Percentiles rank a stretch among this genome's conserved stretches.
These are phyloP conservation scores for Nephila pilipes DNA, from an alignment of 1,140 invertebrate species.

Conservation along the genomic window DNA sequence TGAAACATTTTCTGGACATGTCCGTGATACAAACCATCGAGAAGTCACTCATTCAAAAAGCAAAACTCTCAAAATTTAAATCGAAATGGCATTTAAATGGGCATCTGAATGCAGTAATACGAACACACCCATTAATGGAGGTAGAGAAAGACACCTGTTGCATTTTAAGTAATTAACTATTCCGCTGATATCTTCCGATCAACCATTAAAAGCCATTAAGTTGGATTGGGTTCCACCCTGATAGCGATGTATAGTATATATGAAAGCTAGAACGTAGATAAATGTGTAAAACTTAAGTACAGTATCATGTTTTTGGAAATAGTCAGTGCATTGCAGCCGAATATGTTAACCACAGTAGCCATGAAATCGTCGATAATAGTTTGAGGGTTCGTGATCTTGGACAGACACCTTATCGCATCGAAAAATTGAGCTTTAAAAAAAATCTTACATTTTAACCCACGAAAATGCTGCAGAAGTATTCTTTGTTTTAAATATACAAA, in stretches of 20 bases:
- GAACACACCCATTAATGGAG: neutral
- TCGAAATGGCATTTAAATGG: neutral
- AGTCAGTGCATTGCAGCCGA: neutral
- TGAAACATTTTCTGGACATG: neutral
- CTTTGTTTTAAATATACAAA: too few relatives aligned
- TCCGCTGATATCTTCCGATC: neutral
- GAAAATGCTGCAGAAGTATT: too few relatives aligned
- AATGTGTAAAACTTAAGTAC: neutral
- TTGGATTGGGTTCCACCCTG: neutral
- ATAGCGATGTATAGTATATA: neutral
- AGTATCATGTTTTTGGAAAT: slow-evolving; percentile 5
- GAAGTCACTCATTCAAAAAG: neutral
- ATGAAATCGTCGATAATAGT: neutral
- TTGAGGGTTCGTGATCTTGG: too few relatives aligned
- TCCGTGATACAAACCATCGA: neutral
- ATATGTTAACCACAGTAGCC: neutral
- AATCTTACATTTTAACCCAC: too few relatives aligned
- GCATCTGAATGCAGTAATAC: neutral
- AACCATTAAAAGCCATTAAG: slow-evolving; percentile 31
- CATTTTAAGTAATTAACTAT: slow-evolving; percentile 27
- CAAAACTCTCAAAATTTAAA: neutral
- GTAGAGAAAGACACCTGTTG: neutral
- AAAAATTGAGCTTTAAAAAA: too few relatives aligned
- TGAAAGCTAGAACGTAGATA: neutral
- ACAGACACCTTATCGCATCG: too few relatives aligned